phyloP scores from a whole-genome alignment of 1,140 invertebrate genomes.

The Capitella teleta region DNA sequence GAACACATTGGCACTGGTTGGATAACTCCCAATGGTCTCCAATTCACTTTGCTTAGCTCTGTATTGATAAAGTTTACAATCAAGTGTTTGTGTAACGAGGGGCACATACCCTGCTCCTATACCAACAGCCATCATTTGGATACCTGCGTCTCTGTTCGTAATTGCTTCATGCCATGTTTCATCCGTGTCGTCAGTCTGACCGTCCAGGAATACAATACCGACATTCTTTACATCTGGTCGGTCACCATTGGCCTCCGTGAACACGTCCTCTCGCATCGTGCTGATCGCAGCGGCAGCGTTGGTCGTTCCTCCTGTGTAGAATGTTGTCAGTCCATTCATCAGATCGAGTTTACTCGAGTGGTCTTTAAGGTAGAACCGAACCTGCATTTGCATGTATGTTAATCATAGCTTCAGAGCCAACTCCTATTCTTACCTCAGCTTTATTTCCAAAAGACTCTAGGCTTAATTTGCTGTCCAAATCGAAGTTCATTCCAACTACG shows the following conservation, averaged over 20 bases:
- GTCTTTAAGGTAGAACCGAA: background rate
- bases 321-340: background rate
- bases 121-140: too few relatives aligned
- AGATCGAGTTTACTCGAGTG: background rate
- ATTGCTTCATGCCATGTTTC: too few relatives aligned
- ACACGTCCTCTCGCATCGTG: background rate
- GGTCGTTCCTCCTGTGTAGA: slow-evolving; percentile 4
- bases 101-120: too few relatives aligned
- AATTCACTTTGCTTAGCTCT: too few relatives aligned
- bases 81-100: too few relatives aligned
- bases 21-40: too few relatives aligned
- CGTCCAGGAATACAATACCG: slow-evolving; percentile 29
- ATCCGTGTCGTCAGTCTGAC: too few relatives aligned
- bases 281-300: slow-evolving; percentile 1
- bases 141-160: too few relatives aligned
- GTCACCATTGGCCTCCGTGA: slow-evolving; percentile 16
- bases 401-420: background rate
- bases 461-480: background rate
- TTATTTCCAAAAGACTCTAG: slow-evolving; percentile 1
- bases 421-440: background rate
- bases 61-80: too few relatives aligned
- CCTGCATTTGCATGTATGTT: background rate
- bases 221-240: slow-evolving; percentile 25
- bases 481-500: background rate
- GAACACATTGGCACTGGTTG: too few relatives aligned